These are phyloP conservation scores for Drosophila saltans DNA, from an alignment of 1,140 invertebrate genomes.

Conservation along the genomic window DNA sequence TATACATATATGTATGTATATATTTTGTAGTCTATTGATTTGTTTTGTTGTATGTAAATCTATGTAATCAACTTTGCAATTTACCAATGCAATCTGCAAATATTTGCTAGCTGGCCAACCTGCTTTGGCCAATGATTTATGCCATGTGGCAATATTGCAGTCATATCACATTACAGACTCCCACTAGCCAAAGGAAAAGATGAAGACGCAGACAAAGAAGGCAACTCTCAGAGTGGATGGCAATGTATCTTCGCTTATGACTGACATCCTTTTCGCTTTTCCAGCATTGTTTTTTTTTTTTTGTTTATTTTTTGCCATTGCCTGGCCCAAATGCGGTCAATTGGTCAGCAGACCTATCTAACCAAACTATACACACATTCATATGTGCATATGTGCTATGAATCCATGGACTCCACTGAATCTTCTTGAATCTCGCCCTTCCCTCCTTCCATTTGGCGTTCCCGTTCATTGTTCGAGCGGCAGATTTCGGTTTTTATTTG, in stretches of 20 bases:
- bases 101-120: slow-evolving; percentile 48
- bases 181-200: slow-evolving; percentile 52
- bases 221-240: slow-evolving; percentile 32
- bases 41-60: slow-evolving; percentile 68
- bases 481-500: slow-evolving; percentile 79
- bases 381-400: slow-evolving; percentile 22
- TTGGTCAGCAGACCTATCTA: slow-evolving; percentile 55
- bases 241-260: slow-evolving; percentile 78
- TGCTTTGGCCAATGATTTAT: slow-evolving; percentile 67
- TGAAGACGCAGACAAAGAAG: slow-evolving; percentile 13
- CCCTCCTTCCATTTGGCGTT: neutral
- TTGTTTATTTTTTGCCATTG: slow-evolving; percentile 27
- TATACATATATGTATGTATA: slow-evolving; percentile 6
- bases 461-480: slow-evolving; percentile 64
- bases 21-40: slow-evolving; percentile 60
- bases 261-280: slow-evolving; percentile 80
- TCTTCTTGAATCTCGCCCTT: slow-evolving; percentile 42
- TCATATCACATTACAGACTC: slow-evolving; percentile 72
- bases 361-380: slow-evolving; percentile 24
- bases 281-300: slow-evolving; percentile 60
- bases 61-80: slow-evolving; percentile 75
- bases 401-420: slow-evolving; percentile 49
- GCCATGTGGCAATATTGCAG: slow-evolving; percentile 66
- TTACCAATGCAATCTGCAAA: slow-evolving; percentile 62
- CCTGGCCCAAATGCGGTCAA: slow-evolving; percentile 65